Percentiles rank a stretch among this genome's conserved stretches.
Conservation (phyloP, 1,140 invertebrate genomes). For the Lordiphosa stackelbergi region DNA sequence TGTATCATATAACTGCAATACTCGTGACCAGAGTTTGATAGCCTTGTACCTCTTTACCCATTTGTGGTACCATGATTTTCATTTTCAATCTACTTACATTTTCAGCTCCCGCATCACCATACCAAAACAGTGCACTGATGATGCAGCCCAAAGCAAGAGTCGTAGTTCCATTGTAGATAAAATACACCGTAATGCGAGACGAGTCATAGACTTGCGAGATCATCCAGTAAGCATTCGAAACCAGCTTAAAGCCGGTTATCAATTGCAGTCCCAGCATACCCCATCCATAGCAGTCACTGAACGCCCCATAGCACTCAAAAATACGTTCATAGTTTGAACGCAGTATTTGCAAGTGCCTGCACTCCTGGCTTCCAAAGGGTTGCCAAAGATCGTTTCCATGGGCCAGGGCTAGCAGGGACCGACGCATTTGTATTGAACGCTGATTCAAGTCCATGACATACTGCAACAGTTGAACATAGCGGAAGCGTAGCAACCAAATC, state of each 20-base stretch:
- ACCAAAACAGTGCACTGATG: constrained; percentile 47
- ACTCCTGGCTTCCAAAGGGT: constrained; percentile 47
- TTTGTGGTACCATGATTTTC: not conserved
- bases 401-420: constrained; percentile 28
- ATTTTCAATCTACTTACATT: constrained; percentile 51
- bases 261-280: constrained; percentile 53
- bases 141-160: constrained; percentile 43
- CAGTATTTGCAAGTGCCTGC: constrained; percentile 42
- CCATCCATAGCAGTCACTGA: constrained; percentile 68
- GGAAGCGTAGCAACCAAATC: constrained; percentile 38
- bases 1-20: too few species aligned
- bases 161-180: constrained; percentile 47
- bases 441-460: constrained; percentile 56
- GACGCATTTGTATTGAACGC: constrained; percentile 27
- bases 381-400: constrained; percentile 58
- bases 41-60: too few species aligned
- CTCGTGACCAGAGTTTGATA: too few species aligned
- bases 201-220: constrained; percentile 26
- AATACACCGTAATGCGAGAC: not conserved
- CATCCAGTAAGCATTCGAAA: constrained; percentile 63
- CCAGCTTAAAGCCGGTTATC: constrained; percentile 51
- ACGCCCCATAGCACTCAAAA: constrained; percentile 49
- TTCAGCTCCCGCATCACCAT: constrained; percentile 46
- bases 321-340: constrained; percentile 54
- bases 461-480: constrained; percentile 50